These are phyloP conservation scores for Phaonia tiefii DNA, from an alignment of 2,888 invertebrate genomes.

Conservation along the genomic window DNA sequence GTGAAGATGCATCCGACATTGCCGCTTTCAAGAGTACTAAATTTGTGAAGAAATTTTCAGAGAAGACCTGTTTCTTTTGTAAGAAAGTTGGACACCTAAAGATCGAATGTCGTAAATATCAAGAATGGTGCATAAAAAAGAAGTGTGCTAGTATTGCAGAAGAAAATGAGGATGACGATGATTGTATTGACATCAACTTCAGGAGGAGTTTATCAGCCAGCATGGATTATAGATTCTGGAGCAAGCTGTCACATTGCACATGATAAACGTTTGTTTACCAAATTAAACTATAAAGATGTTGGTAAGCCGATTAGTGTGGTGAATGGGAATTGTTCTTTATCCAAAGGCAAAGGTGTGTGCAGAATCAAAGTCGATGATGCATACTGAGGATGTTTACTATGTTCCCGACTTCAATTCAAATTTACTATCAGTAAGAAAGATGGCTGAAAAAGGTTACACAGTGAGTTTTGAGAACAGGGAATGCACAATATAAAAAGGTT, in stretches of 20 bases:
- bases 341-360: slow-evolving; percentile 14
- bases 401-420: too few species aligned
- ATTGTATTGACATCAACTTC: neutral
- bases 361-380: slow-evolving; percentile 3
- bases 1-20: neutral
- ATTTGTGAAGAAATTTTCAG: too few species aligned
- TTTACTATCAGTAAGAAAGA: too few species aligned
- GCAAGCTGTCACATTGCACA: slow-evolving; percentile 34
- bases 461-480: too few species aligned
- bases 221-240: slow-evolving; percentile 27
- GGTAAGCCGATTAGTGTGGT: slow-evolving; percentile 3
- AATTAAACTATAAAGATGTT: too few species aligned
- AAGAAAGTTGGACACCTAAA: slow-evolving; percentile 24
- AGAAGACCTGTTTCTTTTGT: slow-evolving; percentile 24
- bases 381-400: neutral
- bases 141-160: too few species aligned
- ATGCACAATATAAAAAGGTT: too few species aligned
- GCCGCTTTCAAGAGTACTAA: too few species aligned
- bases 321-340: slow-evolving; percentile 15
- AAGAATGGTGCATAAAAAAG: too few species aligned
- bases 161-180: too few species aligned
- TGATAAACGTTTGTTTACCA: slow-evolving; percentile 10
- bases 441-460: too few species aligned
- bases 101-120: too few species aligned
- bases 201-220: neutral